These are phyloP conservation scores for Sebastes itinus DNA, from an alignment of 2,797 vertebrate species.

Conservation along the genomic window DNA sequence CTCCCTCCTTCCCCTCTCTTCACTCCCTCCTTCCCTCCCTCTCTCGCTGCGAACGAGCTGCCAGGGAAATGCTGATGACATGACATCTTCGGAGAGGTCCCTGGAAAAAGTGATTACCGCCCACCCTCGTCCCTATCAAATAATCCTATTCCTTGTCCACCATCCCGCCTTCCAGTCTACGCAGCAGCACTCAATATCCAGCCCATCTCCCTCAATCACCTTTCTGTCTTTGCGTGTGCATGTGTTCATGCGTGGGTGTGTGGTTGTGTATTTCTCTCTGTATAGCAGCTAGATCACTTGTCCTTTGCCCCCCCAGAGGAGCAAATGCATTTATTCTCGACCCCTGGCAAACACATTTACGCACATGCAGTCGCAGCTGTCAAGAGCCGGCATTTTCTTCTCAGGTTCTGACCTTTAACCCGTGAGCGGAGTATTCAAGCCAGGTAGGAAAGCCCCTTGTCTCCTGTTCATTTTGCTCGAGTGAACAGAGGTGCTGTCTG, in stretches of 20 bases:
- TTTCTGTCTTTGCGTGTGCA: background rate
- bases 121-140: constrained; percentile 56
- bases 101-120: constrained; percentile 73
- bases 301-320: constrained; percentile 35
- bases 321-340: constrained; percentile 31
- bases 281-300: constrained; percentile 30
- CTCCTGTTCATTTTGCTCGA: constrained; percentile 58
- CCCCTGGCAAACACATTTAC: constrained; percentile 41
- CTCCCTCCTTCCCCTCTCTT: constrained; percentile 53
- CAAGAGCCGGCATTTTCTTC: constrained; percentile 33
- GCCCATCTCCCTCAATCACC: constrained; percentile 1
- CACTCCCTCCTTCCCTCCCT: constrained; percentile 27
- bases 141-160: constrained; percentile 42
- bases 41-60: constrained; percentile 53
- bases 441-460: constrained; percentile 54
- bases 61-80: constrained; percentile 87
- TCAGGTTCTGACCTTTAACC: constrained; percentile 43
- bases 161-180: constrained; percentile 20
- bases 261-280: background rate
- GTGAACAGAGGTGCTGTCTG: constrained; percentile 67
- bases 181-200: constrained; percentile 20
- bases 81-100: constrained; percentile 83
- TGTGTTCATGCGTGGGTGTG: background rate
- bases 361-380: constrained; percentile 40
- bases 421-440: background rate